Conservation (phyloP, 2,113 vertebrate species). For the Antennarius striatus region DNA sequence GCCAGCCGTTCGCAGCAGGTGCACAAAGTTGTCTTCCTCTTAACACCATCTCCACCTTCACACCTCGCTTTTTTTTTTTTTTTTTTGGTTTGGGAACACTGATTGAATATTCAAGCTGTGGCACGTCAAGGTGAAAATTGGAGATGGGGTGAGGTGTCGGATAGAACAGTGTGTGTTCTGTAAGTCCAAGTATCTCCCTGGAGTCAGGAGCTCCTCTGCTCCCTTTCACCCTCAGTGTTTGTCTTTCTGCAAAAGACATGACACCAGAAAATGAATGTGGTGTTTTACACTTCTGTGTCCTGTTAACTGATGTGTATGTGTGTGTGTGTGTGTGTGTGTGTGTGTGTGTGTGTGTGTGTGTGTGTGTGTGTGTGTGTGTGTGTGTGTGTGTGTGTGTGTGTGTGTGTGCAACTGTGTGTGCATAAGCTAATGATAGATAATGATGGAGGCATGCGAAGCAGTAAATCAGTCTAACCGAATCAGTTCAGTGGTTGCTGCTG, state of each 20-base stretch:
- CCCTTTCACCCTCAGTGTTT: constrained; percentile 12
- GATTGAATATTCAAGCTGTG: constrained; percentile 1
- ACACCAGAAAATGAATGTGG: constrained; percentile 24
- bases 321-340: background rate
- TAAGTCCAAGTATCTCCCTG: constrained; percentile 18
- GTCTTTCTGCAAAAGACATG: constrained; percentile 18
- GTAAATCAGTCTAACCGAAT: constrained; percentile 54
- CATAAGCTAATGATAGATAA: too few relatives aligned
- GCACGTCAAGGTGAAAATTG: constrained; percentile 53
- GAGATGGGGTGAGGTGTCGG: background rate
- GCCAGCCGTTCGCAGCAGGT: too few relatives aligned
- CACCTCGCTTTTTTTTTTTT: background rate
- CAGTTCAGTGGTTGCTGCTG: constrained; percentile 20
- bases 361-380: background rate
- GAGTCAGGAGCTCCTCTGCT: constrained; percentile 5
- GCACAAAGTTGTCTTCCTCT: too few relatives aligned
- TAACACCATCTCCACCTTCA: too few relatives aligned
- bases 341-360: too few relatives aligned
- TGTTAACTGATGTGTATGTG: constrained; percentile 16
- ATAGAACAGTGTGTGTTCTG: constrained; percentile 18
- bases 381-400: background rate
- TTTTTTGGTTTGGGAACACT: constrained; percentile 8
- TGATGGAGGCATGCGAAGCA: constrained; percentile 25
- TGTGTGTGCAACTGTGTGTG: too few relatives aligned
- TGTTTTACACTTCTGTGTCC: constrained; percentile 10